phyloP scores from a whole-genome alignment of 2,113 vertebrate genomes.

The chimpanzee (Pan troglodytes) region DNA sequence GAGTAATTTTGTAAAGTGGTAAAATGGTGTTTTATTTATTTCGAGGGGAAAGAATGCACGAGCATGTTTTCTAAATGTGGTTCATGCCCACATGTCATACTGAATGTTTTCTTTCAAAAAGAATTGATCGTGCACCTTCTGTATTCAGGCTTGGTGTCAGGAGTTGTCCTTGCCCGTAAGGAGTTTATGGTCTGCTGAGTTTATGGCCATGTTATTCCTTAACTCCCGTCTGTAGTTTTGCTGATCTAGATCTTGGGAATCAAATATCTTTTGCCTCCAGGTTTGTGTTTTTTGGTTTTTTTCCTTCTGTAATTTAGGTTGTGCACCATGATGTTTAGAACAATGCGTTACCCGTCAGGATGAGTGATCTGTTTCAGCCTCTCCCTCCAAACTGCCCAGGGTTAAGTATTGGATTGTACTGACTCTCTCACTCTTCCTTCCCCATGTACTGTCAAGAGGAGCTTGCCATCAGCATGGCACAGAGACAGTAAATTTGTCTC shows the following conservation, averaged over 20 bases:
- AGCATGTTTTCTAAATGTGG: not conserved
- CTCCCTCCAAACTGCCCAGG: accelerated
- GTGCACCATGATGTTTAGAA: not conserved
- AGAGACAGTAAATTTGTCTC: not conserved
- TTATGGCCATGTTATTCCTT: not conserved
- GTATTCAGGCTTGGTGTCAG: not conserved
- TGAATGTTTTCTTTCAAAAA: not conserved
- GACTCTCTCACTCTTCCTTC: not conserved
- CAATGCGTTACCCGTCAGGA: accelerated
- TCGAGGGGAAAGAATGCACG: not conserved
- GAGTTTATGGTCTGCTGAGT: not conserved
- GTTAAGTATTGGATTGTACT: too few relatives aligned
- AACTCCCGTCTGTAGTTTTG: not conserved
- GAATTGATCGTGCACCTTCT: not conserved
- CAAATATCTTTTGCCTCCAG: not conserved
- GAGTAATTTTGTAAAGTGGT: not conserved
- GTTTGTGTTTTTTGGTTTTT: not conserved
- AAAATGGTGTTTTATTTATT: conserved; percentile 15
- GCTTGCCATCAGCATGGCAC: too few relatives aligned
- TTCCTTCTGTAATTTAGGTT: not conserved
- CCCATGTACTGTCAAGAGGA: not conserved
- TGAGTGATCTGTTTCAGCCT: not conserved
- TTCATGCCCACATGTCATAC: not conserved
- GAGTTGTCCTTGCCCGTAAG: not conserved
- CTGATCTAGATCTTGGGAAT: conserved; percentile 22